Conservation (phyloP, 2,888 invertebrate species). For the Caenorhabditis zanzibari region DNA sequence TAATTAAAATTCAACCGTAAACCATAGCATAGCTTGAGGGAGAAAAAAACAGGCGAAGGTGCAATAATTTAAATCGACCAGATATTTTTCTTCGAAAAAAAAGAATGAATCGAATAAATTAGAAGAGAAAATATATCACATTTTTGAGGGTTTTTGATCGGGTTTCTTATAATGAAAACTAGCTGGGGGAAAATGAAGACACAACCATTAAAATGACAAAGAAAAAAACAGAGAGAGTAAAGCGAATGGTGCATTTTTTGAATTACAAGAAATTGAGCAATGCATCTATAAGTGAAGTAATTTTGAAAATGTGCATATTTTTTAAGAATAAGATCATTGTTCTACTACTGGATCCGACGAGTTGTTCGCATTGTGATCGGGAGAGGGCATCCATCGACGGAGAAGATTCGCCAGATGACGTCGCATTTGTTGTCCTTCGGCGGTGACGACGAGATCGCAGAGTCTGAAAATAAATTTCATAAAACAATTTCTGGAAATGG, state of each 20-base stretch:
- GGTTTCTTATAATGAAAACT: not conserved
- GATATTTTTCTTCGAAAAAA: not conserved
- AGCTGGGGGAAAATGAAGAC: slow-evolving; percentile 3
- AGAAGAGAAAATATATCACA: not conserved
- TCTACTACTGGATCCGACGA: slow-evolving; percentile 2
- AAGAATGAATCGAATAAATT: not conserved
- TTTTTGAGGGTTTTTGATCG: not conserved
- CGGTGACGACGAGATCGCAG: slow-evolving; percentile 72
- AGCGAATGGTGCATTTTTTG: not conserved
- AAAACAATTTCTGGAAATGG: not conserved
- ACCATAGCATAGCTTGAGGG: not conserved
- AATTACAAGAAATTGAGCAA: slow-evolving; percentile 15
- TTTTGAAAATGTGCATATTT: not conserved
- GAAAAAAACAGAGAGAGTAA: not conserved
- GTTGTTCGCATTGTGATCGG: not conserved
- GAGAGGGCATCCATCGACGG: slow-evolving; percentile 35
- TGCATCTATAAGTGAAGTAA: not conserved
- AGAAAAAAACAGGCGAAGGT: too few relatives aligned
- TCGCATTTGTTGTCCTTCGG: slow-evolving; percentile 68
- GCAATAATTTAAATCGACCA: too few relatives aligned
- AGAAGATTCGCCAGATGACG: slow-evolving; percentile 54
- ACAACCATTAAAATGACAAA: slow-evolving; percentile 7
- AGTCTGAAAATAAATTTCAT: slow-evolving; percentile 36
- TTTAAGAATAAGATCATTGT: too few relatives aligned
- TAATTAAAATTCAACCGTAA: not conserved